Evolutionary conservation across 2,797 vertebrate genomes (phyloP).

Genomic region (Hypotaenidia philippensis): DNA sequence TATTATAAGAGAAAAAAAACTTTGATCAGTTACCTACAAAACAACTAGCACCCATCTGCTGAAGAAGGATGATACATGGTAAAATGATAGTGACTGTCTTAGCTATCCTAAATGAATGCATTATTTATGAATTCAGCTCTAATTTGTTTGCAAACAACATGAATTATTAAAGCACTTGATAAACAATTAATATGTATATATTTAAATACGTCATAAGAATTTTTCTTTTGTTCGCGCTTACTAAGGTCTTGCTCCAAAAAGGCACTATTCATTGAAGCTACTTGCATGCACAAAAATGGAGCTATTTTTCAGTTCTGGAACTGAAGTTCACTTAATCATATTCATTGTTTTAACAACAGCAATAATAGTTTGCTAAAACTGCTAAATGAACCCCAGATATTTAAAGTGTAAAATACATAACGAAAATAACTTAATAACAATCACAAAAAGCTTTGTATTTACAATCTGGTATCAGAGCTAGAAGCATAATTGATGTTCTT

Average conservation of each 20-base stretch:
- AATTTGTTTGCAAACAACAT: background rate
- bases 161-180: background rate
- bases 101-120: background rate
- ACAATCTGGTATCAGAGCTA: background rate
- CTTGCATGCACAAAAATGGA: background rate
- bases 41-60: background rate
- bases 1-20: background rate
- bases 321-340: background rate
- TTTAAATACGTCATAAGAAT: background rate
- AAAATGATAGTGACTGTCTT: background rate
- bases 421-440: background rate
- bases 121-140: background rate
- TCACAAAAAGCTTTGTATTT: background rate
- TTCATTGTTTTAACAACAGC: background rate
- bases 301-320: background rate
- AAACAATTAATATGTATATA: background rate
- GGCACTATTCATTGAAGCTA: background rate
- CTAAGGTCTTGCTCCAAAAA: background rate
- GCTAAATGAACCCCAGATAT: background rate
- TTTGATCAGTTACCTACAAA: background rate
- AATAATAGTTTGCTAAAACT: background rate
- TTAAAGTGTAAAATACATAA: background rate
- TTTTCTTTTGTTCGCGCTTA: background rate
- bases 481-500: background rate
- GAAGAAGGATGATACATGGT: background rate